Conservation (phyloP, 2,797 vertebrate species). For the Echeneis naucrates region DNA sequence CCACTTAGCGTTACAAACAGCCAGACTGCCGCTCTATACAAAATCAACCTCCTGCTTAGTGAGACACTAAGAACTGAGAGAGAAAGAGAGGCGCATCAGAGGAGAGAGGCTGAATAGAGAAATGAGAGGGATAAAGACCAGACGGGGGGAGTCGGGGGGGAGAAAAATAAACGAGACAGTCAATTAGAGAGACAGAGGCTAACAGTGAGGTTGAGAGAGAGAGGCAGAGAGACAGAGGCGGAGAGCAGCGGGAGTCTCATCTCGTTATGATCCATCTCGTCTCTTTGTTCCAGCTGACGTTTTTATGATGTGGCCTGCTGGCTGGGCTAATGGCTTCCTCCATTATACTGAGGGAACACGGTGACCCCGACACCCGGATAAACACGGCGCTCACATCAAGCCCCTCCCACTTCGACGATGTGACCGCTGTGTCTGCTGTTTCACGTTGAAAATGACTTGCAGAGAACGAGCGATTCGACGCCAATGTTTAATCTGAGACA, state of each 20-base stretch:
- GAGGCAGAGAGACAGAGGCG: conserved; percentile 33
- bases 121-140: conserved; percentile 62
- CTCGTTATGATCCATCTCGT: conserved; percentile 77
- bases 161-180: conserved; percentile 64
- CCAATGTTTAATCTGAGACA: neutral
- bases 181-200: conserved; percentile 69
- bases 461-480: too few relatives aligned
- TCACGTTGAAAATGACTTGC: neutral
- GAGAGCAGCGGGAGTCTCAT: conserved; percentile 55
- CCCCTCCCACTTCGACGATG: conserved; percentile 15
- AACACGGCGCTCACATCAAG: conserved; percentile 49
- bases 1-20: conserved; percentile 49
- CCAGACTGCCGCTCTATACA: conserved; percentile 38
- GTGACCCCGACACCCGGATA: conserved; percentile 69
- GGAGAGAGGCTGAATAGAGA: conserved; percentile 45
- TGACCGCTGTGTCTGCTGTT: neutral
- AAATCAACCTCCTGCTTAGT: conserved; percentile 61
- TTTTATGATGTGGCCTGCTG: conserved; percentile 77
- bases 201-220: conserved; percentile 57
- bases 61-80: conserved; percentile 19
- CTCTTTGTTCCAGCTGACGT: conserved; percentile 74
- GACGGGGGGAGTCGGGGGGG: conserved; percentile 31
- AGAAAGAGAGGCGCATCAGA: conserved; percentile 18
- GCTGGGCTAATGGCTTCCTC: conserved; percentile 73
- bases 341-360: conserved; percentile 73